Evolutionary conservation across 2,113 vertebrate species (phyloP), one percentile per base, ranked within the genome.

Genomic region (Dolichotis patagonum): DNA sequence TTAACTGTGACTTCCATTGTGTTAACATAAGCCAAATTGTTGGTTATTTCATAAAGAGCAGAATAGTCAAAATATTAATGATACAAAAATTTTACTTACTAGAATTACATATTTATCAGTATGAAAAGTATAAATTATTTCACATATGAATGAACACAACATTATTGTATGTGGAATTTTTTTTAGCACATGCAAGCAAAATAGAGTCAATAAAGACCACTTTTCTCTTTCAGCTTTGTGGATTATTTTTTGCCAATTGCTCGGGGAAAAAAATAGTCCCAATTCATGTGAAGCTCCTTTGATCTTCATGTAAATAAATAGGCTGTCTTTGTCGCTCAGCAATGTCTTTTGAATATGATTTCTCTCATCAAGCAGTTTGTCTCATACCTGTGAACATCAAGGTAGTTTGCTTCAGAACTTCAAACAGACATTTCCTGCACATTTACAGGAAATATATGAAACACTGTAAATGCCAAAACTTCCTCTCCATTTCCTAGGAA

Each of bases 301-400:
- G 98, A 98, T 98, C 98, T 98, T 97, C 6, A 6, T 95, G 95
- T 98, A 98, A 98, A 98, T 98, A 99, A 98, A 98, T 96, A 98
- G 94, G 84, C 93, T 95, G 86, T 96, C 88, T 98, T 98, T 98
- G 98, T 98, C 96, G 97, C 90, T 85, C 89, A 97, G 92, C 96
- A 95, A 84, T 97, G 81, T 98, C 98, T 98, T 97, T 97, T 96
- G 96, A 98, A 98, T 98, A 97, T 97, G 1, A 97, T 98, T 98
- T 98, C 98, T 98, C 98, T 98, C 98, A 99, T 99, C 98, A 98
- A 97, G 94, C 97, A 97, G 96, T 98, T 98, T 98, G 98, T 97
- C 67, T 87, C 92, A 95, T 98, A 96, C 96, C 96, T 97, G 90
- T 97, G 97, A 98, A 98, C 98, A 98, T 98, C 98, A 98, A 90